Conservation (phyloP, 1,140 invertebrate species). For the Drosophila miranda region DNA sequence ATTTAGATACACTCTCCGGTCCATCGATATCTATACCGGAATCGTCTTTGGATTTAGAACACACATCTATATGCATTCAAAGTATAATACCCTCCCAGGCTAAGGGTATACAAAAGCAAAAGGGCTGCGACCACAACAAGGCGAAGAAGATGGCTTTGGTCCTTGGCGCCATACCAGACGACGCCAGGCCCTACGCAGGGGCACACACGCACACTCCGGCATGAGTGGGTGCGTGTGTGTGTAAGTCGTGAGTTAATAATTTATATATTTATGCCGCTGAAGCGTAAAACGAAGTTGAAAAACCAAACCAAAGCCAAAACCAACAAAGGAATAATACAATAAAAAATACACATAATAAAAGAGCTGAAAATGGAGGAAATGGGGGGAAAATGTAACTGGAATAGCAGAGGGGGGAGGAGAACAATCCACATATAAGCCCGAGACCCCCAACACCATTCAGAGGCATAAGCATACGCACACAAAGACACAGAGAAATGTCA, state of each 20-base stretch:
- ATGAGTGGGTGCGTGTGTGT: conserved; percentile 33
- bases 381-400: conserved; percentile 1
- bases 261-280: conserved; percentile 79
- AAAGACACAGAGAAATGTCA: conserved; percentile 14
- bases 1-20: too few species aligned
- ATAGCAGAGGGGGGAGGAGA: conserved; percentile 4
- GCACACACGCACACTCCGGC: conserved; percentile 1
- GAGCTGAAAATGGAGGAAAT: conserved; percentile 43
- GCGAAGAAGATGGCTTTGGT: conserved; percentile 19
- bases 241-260: conserved; percentile 72
- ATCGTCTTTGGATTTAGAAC: too few species aligned
- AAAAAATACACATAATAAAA: conserved; percentile 80
- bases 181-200: conserved; percentile 31
- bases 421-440: conserved; percentile 36
- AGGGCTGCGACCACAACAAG: conserved; percentile 54
- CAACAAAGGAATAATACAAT: conserved; percentile 76
- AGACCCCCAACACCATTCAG: conserved; percentile 4
- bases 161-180: conserved; percentile 45
- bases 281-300: conserved; percentile 80
- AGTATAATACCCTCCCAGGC: too few species aligned
- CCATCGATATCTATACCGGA: too few species aligned
- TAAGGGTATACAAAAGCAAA: conserved; percentile 29
- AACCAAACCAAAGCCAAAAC: conserved; percentile 77
- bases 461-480: conserved; percentile 29
- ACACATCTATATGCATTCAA: too few species aligned